These are phyloP conservation scores for Coelopa frigida DNA, from an alignment of 1,140 invertebrate genomes.

Conservation along the genomic window DNA sequence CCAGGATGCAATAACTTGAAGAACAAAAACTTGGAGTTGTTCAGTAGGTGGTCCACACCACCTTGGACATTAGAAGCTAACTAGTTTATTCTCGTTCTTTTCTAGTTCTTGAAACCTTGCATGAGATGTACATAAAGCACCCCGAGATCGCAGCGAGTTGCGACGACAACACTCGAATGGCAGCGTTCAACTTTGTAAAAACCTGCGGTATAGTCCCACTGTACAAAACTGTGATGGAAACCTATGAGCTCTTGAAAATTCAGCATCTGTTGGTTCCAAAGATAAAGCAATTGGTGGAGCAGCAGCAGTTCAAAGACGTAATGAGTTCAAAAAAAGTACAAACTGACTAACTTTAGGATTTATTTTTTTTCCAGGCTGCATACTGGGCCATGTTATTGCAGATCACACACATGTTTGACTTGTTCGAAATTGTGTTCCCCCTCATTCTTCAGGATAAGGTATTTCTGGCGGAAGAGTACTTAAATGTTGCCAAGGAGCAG, in stretches of 20 bases:
- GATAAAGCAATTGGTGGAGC: constrained; percentile 48
- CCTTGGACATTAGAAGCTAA: background rate
- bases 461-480: constrained; percentile 56
- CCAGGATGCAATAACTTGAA: constrained; percentile 52
- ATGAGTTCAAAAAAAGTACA: background rate
- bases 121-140: constrained; percentile 37
- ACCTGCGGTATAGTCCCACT: constrained; percentile 50
- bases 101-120: constrained; percentile 55
- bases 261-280: constrained; percentile 49
- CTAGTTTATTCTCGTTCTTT: background rate
- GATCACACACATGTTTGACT: constrained; percentile 47
- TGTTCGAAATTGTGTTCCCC: constrained; percentile 60
- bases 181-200: constrained; percentile 53
- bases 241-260: constrained; percentile 50
- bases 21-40: constrained; percentile 49
- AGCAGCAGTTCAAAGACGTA: constrained; percentile 55
- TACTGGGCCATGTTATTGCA: constrained; percentile 33
- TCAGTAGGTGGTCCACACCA: constrained; percentile 39
- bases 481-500: constrained; percentile 49
- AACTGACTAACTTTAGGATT: background rate
- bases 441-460: constrained; percentile 65
- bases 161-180: constrained; percentile 50
- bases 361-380: constrained; percentile 15
- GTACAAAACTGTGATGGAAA: constrained; percentile 48
- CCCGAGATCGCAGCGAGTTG: constrained; percentile 31